Evolutionary conservation across 2,113 vertebrate genomes (phyloP).

Genomic region (Taurulus bubalis): DNA sequence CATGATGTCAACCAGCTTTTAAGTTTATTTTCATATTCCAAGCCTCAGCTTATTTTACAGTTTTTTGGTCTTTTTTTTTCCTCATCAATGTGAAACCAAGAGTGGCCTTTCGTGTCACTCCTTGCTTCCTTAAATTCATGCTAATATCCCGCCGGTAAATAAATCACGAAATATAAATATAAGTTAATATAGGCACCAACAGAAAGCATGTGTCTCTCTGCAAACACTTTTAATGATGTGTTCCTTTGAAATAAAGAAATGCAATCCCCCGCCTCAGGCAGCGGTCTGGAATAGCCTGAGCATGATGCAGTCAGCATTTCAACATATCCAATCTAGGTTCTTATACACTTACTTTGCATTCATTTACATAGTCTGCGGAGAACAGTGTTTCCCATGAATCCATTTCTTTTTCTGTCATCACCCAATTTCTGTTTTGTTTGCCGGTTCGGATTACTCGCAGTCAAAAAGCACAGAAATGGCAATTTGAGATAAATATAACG

Average conservation of each 20-base stretch:
- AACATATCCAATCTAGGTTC: conserved; percentile 60
- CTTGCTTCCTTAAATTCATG: conserved; percentile 53
- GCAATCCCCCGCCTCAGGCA: conserved; percentile 62
- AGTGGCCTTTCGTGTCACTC: conserved; percentile 56
- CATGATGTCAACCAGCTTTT: background rate
- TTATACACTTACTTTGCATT: conserved; percentile 54
- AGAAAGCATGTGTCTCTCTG: conserved; percentile 66
- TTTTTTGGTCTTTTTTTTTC: background rate
- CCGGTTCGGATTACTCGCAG: conserved; percentile 13
- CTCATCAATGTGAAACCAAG: conserved; percentile 11
- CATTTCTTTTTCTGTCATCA: conserved; percentile 39
- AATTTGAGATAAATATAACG: conserved; percentile 8
- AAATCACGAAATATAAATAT: conserved; percentile 72
- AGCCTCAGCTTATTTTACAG: background rate
- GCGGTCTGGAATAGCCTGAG: conserved; percentile 44
- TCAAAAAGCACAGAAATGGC: conserved; percentile 10
- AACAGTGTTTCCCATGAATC: conserved; percentile 38
- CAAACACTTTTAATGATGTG: conserved; percentile 73
- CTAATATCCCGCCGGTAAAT: conserved; percentile 62
- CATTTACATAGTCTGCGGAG: conserved; percentile 53
- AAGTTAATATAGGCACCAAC: conserved; percentile 64
- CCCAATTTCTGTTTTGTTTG: conserved; percentile 15
- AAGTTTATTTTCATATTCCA: conserved; percentile 11
- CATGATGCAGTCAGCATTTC: conserved; percentile 61
- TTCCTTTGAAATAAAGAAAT: conserved; percentile 74